Conservation (phyloP, 2,888 invertebrate species). For the Acronicta psi region DNA sequence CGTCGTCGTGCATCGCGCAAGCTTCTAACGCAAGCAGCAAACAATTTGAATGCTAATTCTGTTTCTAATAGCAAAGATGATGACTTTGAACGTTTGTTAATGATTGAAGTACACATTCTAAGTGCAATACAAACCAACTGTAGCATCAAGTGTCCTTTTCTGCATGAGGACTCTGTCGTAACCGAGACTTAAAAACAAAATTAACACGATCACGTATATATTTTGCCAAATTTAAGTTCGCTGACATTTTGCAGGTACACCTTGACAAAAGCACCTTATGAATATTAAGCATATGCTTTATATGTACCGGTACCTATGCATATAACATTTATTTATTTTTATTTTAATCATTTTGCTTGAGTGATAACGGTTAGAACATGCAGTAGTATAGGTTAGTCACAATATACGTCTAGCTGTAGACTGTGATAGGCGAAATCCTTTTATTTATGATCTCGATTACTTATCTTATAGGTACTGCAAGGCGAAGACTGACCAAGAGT, state of each 20-base stretch:
- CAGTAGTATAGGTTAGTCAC: too few relatives aligned
- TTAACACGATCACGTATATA: slow-evolving; percentile 12
- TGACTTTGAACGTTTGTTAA: slow-evolving; percentile 3
- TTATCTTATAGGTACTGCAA: too few relatives aligned
- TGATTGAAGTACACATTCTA: slow-evolving; percentile 8
- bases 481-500: not conserved
- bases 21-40: slow-evolving; percentile 15
- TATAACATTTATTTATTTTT: slow-evolving; percentile 18
- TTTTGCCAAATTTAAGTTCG: slow-evolving; percentile 18
- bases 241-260: slow-evolving; percentile 16
- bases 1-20: slow-evolving; percentile 17
- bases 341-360: not conserved
- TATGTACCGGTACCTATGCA: slow-evolving; percentile 2
- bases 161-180: not conserved
- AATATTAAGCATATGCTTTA: slow-evolving; percentile 27
- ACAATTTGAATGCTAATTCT: slow-evolving; percentile 18
- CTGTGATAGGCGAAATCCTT: not conserved
- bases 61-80: slow-evolving; percentile 9
- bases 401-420: not conserved
- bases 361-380: not conserved
- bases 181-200: slow-evolving; percentile 14
- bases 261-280: slow-evolving; percentile 13
- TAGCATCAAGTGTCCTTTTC: not conserved
- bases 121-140: slow-evolving; percentile 12
- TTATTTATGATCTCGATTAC: too few relatives aligned